Evolutionary conservation across 2,888 invertebrate genomes (phyloP).

Genomic region (Girardia tigrina): DNA sequence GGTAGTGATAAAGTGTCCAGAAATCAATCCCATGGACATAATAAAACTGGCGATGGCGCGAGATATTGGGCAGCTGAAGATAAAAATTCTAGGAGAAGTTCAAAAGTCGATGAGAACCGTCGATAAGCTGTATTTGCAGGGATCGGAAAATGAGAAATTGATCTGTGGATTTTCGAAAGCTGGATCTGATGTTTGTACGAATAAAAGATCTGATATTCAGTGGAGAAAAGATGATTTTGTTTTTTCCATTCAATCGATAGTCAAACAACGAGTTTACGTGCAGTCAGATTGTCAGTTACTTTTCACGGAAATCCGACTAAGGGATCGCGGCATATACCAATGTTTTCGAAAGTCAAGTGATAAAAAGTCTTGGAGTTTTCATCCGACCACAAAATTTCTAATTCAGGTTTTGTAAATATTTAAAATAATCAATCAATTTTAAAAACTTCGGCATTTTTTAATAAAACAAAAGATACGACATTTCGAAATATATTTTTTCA

Average conservation of each 20-base stretch:
- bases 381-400: not conserved
- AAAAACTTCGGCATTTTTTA: no score
- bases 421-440: no score
- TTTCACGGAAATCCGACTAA: not conserved
- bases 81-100: not conserved
- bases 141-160: not conserved
- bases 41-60: not conserved
- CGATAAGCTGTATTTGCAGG: constrained; percentile 8
- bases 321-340: constrained; percentile 17
- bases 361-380: not conserved
- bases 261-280: constrained; percentile 21
- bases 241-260: not conserved
- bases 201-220: not conserved
- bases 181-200: not conserved
- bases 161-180: not conserved
- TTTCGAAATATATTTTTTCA: no score
- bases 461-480: no score
- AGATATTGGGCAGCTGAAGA: not conserved
- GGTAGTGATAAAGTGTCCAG: not conserved
- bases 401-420: not conserved
- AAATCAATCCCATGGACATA: not conserved
- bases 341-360: not conserved
- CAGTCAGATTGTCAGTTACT: not conserved
- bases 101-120: not conserved
- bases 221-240: not conserved